A percentile compares a stretch with the other conserved stretches of the same genome.
Evolutionary conservation across 1,140 invertebrate species (phyloP).

Genomic region (Heliconius eleuchia): DNA sequence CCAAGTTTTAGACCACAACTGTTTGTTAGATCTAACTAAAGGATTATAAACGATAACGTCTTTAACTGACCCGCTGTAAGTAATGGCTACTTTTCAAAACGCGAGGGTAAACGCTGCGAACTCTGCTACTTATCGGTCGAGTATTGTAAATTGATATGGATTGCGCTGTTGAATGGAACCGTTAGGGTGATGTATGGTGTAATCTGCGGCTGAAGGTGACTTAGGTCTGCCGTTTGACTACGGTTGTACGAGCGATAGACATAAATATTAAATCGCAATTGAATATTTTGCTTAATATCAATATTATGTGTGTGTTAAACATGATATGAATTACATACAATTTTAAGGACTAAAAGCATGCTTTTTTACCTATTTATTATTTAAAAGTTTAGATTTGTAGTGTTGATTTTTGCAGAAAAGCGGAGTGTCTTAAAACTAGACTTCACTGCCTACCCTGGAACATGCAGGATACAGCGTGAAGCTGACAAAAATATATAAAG

Average conservation of each 20-base stretch:
- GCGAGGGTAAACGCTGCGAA: not conserved
- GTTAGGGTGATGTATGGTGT: conserved; percentile 40
- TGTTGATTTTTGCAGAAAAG: too few species aligned
- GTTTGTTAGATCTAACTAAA: not conserved
- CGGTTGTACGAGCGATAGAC: not conserved
- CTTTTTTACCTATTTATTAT: too few species aligned
- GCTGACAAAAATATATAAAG: too few species aligned
- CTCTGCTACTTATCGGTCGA: conserved; percentile 32
- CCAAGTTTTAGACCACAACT: not conserved
- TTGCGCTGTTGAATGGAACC: conserved; percentile 36
- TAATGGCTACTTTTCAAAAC: not conserved
- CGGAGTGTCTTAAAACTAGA: too few species aligned
- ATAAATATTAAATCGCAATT: not conserved
- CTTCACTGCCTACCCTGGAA: too few species aligned
- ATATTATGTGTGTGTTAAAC: too few species aligned
- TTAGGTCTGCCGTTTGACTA: conserved; percentile 7
- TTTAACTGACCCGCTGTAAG: not conserved
- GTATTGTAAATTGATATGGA: conserved; percentile 42
- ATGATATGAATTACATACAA: too few species aligned
- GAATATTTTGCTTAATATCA: not conserved
- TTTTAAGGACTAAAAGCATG: too few species aligned
- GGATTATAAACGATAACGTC: not conserved
- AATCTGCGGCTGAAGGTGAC: conserved; percentile 35
- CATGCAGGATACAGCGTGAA: too few species aligned
- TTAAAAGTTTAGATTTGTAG: too few species aligned